These are phyloP conservation scores for Accipiter cooperii DNA, from an alignment of 2,113 vertebrate species.

Conservation along the genomic window DNA sequence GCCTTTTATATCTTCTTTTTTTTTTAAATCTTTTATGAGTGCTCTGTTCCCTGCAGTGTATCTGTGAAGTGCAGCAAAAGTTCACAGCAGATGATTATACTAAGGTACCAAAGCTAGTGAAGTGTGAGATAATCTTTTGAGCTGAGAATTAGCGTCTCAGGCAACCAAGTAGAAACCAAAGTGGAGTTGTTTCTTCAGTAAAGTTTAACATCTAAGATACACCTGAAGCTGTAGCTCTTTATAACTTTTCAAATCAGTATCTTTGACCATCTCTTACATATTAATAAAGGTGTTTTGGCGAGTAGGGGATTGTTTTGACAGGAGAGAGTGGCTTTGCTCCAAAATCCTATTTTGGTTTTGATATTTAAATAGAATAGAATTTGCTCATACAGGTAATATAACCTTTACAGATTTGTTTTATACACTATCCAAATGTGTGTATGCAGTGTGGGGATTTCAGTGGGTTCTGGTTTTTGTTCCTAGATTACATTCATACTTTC, in stretches of 20 bases:
- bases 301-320: background rate
- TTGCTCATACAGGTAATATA: background rate
- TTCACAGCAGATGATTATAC: constrained; percentile 69
- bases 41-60: constrained; percentile 53
- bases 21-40: constrained; percentile 32
- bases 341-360: background rate
- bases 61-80: constrained; percentile 66
- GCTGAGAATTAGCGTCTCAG: constrained; percentile 68
- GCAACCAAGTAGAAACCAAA: constrained; percentile 63
- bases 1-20: constrained; percentile 36
- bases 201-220: constrained; percentile 52
- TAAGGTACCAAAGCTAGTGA: constrained; percentile 53
- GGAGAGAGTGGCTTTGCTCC: background rate
- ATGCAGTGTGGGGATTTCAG: background rate
- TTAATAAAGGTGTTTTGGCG: background rate
- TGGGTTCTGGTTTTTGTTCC: background rate
- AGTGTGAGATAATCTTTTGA: constrained; percentile 72
- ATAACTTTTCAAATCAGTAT: constrained; percentile 23
- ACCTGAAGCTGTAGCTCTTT: constrained; percentile 48
- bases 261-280: constrained; percentile 36
- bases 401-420: background rate
- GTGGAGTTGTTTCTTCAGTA: constrained; percentile 56
- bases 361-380: background rate
- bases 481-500: background rate
- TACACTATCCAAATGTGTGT: background rate